Evolutionary conservation across 2,888 invertebrate species (phyloP), one percentile per base, ranked within the genome.

Genomic region (Ypsolopha sequella): DNA sequence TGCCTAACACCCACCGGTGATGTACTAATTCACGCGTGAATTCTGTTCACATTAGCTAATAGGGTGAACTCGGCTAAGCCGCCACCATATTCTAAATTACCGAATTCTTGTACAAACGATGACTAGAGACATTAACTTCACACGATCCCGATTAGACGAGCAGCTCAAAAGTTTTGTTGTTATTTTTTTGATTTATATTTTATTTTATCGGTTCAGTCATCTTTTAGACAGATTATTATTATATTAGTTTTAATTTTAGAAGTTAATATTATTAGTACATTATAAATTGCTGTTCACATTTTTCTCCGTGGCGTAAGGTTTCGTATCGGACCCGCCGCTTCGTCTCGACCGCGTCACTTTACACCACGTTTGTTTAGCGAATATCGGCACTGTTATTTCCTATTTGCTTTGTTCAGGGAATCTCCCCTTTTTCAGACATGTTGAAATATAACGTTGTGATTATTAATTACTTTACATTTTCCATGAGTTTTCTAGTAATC

Each of bases 361-460:
- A 24, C 24, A n/a, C 24, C 24, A 24, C 7, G n/a, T 11, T 10
- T 11, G 70, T 67, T 64, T 66, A 66, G 67, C 74, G 73, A 64
- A 77, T 75, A 80, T 85, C 76, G 81, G 82, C 84, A 80, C 80
- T 85, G 84, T 84, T 85, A 74, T 71, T 76, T 70, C 70, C 73
- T 24, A 24, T 61, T 66, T 75, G 74, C 66, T 68, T 78, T 76
- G 75, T 63, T 70, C 7, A 7, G n/a, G n/a, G 46, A 46, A 46
- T 75, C 71, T 70, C 65, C 73, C 72, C 68, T 67, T 64, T 64
- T 66, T 66, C 63, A 66, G 71, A 70, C 70, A 70, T 76, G 75
- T 81, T 84, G 73, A 64, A 63, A 45, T 73, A 79, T 80, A 81
- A 76, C 66, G 75, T 79, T 82, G 77, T 78, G 70, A 39, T 38